phyloP scores from a whole-genome alignment of 2,888 invertebrate genomes.

The Cheilosia impressa region DNA sequence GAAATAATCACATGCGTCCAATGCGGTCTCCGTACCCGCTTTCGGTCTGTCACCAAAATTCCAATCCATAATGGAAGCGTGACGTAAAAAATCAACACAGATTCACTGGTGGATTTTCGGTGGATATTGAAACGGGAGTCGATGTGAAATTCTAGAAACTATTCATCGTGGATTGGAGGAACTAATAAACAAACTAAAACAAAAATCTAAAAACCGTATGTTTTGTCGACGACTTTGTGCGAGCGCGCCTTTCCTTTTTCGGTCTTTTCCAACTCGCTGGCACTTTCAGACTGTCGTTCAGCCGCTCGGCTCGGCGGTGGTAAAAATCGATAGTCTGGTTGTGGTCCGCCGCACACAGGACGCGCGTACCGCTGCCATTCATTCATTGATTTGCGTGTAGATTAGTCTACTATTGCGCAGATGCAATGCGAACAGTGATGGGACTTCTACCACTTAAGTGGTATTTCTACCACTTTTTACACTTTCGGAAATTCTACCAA shows the following conservation, averaged over 20 bases:
- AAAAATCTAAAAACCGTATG: slow-evolving; percentile 12
- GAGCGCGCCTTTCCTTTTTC: slow-evolving; percentile 1
- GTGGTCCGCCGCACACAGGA: slow-evolving; percentile 40
- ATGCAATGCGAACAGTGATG: slow-evolving; percentile 40
- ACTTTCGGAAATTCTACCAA: too few species aligned
- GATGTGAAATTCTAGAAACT: slow-evolving; percentile 7
- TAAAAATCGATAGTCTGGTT: slow-evolving; percentile 64
- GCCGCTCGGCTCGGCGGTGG: slow-evolving; percentile 4
- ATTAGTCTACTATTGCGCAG: slow-evolving; percentile 47
- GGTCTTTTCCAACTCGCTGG: slow-evolving; percentile 21
- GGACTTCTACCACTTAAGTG: too few species aligned
- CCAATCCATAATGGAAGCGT: slow-evolving; percentile 80
- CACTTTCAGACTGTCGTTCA: slow-evolving; percentile 58
- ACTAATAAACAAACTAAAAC: slow-evolving; percentile 7
- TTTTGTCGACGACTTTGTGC: not conserved
- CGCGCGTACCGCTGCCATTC: slow-evolving; percentile 24
- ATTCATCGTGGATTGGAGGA: slow-evolving; percentile 22
- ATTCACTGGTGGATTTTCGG: slow-evolving; percentile 21
- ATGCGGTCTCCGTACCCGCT: slow-evolving; percentile 86
- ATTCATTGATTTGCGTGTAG: slow-evolving; percentile 45
- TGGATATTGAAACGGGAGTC: slow-evolving; percentile 20
- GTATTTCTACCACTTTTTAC: too few species aligned
- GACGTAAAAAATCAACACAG: slow-evolving; percentile 6
- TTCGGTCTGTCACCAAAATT: slow-evolving; percentile 82
- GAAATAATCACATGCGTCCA: slow-evolving; percentile 89